Evolutionary conservation across 2,888 invertebrate genomes (phyloP), one percentile per base, ranked within the genome.

Genomic region (Dynastes tityus): DNA sequence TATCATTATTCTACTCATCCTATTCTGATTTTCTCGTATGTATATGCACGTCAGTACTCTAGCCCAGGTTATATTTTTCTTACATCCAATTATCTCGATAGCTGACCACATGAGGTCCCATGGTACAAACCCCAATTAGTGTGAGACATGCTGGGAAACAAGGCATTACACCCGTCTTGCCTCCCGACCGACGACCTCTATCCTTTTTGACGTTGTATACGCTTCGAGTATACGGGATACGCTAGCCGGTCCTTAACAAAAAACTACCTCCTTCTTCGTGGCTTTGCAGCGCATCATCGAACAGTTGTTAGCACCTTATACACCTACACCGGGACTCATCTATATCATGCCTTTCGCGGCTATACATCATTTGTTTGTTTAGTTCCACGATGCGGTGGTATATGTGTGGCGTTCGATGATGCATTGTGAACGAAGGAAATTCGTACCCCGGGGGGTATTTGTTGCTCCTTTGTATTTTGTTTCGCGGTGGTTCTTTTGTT

Each of bases 131-230:
- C 87, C 88, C 88, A 88, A 88, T 88, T 88, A 88, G 88, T 87
- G 85, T 83, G 83, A 82, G 85, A 83, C 88, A 87, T 84, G 88
- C 88, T 88, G 88, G 82, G 88, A 88, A 85, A 88, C 88, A 88
- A 87, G 87, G 86, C 87, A 87, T 87, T 87, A 87, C 80, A 84
- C 79, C 81, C 81, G 78, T 81, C 81, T 55, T 49, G 75, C 79
- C 63, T 71, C 73, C 65, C 65, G 29, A 51, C 73, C 49, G 32
- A 45, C 70, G 27, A 37, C 53, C 16, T 67, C 65, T 11, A 37
- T 8, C 9, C 65, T 45, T 40, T 27, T 22, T 27, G 11, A 9
- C 16, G 53, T 16, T 53, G 8, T 13, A 63, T 63, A 22, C 22
- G 22, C 22, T 22, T 22, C 22, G 22, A 22, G 22, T 22, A 22